Base-by-base conservation (phyloP, 2,888 invertebrate species). In the Caprella mutica region DNA sequence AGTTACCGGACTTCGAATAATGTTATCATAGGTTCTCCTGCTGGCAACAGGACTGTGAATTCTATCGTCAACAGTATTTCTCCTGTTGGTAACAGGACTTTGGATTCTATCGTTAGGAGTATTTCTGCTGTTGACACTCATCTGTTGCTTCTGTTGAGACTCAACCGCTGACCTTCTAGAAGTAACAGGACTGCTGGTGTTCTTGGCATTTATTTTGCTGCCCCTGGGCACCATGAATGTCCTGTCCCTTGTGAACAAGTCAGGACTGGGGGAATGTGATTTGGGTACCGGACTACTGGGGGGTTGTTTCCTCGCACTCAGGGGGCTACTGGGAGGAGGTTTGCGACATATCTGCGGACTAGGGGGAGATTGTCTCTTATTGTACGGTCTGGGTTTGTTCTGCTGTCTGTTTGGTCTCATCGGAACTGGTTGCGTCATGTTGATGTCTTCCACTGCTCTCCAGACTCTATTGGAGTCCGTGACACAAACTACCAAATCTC, bases 391-490 rank as follows among this genome's bases (percentile, higher is more conserved):
- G 17, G 27, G 48, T 19, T 26, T 56, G 50, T 52, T 53, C 33
- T 56, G 55, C 39, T 42, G 53, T 17, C 62, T 59, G 40, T 56
- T 38, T 8, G 59, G 62, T 26, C 56, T 50, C 33, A 56, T 40
- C 26, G 62, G 62, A 21, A 56, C 43, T 21, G 56, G 58, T 30
- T 62, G 62, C 21, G 62, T 59, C 62, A 62, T 62, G 39, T 43
- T 56, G 30, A 33, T 50, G 29, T 39, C 55, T 6, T 44, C 30
- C 38, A 55, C 52, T 2, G 59, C 54, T 17, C 46, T 44, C 55
- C 55, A 55, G 19, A 35, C 30, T 33, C 35, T 35, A 27, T 55
- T 44, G 17, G 46, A 29, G 24, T 46, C 55, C 14, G 23, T 55
- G 23, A 56, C 52, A 27, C 56, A 52, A 17, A 56, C 56, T 43